Evolutionary conservation across 2,797 vertebrate genomes (phyloP), one percentile per base, ranked within the genome.

Genomic region (Glossophaga mutica): DNA sequence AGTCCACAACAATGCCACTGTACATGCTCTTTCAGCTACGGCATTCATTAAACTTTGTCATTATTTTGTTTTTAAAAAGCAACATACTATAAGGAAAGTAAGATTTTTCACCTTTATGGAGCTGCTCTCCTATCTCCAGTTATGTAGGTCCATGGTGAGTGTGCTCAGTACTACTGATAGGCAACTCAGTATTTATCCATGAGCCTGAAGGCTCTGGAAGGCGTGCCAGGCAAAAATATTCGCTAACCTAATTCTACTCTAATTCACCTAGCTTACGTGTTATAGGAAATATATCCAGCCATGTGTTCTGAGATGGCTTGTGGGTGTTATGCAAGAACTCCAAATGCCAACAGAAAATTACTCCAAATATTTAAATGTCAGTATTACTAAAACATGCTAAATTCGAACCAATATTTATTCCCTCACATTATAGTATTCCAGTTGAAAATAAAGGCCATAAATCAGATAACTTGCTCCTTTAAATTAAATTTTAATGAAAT

Each of bases 361-460:
- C 39, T 78, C 67, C 68, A 89, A 83, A 93, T 82, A 37, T 34
- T 91, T 82, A 86, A 86, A 91, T 89, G 87, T 91, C 79, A 95
- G 26, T 59, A 82, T 91, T 87, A 82, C 77, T 86, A 95, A 82
- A 91, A 87, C 68, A 59, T 6, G 7, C 26, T 83, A 83, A 46
- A 78, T 83, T 77, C 48, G 42, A 77, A 37, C 24, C 29, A n/a
- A 11, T 77, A 42, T 90, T 67, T 82, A 82, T 86, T 46, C 37
- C 59, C 18, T 84, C 24, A 44, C 2, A 12, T n/a, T 48, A 70
- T 59, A 37, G 19, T 32, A 91, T 73, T 94, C 19, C 76, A 74
- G 37, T 59, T 94, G 67, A 90, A 91, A 83, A 59, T 74, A 68
- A 84, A 95, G 29, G 39, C 50, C 48, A 52, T 55, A 48, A 37